Percentiles rank a stretch among this genome's conserved stretches.
Conservation (phyloP, 2,113 vertebrate species). For the Platysteira castanea region DNA sequence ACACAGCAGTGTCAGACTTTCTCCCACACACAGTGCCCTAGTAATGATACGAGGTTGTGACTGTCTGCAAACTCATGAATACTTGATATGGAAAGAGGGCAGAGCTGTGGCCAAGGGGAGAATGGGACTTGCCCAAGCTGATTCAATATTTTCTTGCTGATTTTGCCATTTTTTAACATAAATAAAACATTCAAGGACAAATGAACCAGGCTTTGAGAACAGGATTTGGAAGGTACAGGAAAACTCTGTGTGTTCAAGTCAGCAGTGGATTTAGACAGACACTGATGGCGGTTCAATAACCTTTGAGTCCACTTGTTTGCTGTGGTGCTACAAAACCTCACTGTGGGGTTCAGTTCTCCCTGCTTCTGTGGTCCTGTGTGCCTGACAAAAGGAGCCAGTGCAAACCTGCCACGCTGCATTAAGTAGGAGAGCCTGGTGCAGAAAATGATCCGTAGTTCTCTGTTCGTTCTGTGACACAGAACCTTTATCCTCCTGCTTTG, state of each 20-base stretch:
- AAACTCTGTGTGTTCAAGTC: neutral
- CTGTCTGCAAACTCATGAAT: neutral
- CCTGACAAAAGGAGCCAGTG: neutral
- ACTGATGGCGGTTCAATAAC: neutral
- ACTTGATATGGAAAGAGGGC: constrained; percentile 19
- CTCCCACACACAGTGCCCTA: neutral
- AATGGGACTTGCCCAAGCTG: neutral
- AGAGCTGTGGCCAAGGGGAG: neutral
- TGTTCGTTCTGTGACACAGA: neutral
- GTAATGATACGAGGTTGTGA: neutral
- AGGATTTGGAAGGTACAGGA: neutral
- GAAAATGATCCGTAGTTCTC: neutral
- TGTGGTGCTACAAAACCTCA: neutral
- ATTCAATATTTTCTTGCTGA: neutral
- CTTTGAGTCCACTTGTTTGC: neutral
- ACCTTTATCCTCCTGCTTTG: neutral
- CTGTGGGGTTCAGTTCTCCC: neutral
- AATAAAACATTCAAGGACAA: neutral
- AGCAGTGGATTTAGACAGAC: neutral
- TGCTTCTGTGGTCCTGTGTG: neutral
- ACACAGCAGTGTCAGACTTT: neutral
- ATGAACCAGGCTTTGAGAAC: neutral
- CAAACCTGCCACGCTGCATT: neutral
- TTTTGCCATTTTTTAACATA: neutral
- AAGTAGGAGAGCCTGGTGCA: neutral